phyloP scores from a whole-genome alignment of 1,140 invertebrate genomes.

The Aethina tumida region DNA sequence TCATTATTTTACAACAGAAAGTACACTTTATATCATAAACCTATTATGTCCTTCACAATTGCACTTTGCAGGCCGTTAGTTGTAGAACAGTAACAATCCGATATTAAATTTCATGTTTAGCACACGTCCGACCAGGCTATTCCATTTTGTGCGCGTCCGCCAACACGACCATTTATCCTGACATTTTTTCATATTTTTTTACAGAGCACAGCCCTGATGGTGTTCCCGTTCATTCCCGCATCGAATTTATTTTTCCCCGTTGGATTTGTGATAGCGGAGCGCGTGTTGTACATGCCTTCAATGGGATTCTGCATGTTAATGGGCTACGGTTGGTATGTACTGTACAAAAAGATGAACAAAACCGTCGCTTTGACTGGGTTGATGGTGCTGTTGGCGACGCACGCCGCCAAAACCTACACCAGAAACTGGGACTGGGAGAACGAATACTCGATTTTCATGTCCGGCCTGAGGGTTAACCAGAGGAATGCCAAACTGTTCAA shows the following conservation, averaged over 20 bases:
- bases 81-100: no score
- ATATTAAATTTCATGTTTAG: no score
- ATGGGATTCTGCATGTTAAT: slow-evolving; percentile 95
- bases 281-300: slow-evolving; percentile 92
- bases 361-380: slow-evolving; percentile 52
- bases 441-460: slow-evolving; percentile 89
- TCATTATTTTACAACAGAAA: no score
- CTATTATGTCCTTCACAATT: no score
- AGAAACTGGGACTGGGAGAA: slow-evolving; percentile 88
- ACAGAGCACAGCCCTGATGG: slow-evolving; percentile 72
- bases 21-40: no score
- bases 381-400: slow-evolving; percentile 58
- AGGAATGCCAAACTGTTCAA: slow-evolving; percentile 94
- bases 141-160: no score
- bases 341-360: slow-evolving; percentile 43
- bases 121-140: no score
- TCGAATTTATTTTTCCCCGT: slow-evolving; percentile 96
- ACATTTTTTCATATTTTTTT: slow-evolving; percentile 36
- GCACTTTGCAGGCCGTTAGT: no score
- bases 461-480: slow-evolving; percentile 81
- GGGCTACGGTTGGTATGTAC: slow-evolving; percentile 60
- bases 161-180: neutral
- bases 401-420: slow-evolving; percentile 70
- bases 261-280: slow-evolving; percentile 93
- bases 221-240: slow-evolving; percentile 89